These are phyloP conservation scores for Rhabdomys dilectus DNA, from an alignment of 2,113 vertebrate genomes.

Conservation along the genomic window DNA sequence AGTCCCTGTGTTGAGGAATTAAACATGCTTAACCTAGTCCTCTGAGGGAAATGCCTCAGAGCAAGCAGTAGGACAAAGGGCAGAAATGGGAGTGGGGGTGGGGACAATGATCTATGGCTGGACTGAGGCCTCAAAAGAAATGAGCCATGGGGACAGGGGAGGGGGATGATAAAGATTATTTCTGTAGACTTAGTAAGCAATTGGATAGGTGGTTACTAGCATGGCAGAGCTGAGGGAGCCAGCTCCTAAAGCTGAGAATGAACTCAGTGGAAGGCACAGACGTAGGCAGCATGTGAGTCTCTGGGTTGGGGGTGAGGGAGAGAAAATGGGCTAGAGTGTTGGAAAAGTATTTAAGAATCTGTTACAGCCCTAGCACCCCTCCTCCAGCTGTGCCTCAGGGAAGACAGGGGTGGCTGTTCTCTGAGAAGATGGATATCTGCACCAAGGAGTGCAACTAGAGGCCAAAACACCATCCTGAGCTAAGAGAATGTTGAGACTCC, in stretches of 20 bases:
- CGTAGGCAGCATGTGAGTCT: background rate
- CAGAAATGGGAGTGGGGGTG: background rate
- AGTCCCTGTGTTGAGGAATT: background rate
- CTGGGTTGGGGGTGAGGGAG: background rate
- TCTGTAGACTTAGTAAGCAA: background rate
- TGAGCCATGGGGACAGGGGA: background rate
- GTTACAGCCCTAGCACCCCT: background rate
- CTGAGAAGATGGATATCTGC: background rate
- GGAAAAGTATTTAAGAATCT: constrained; percentile 43
- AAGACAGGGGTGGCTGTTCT: background rate
- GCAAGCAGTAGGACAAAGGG: background rate
- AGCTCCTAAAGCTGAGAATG: background rate
- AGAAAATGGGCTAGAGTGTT: background rate
- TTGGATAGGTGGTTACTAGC: background rate
- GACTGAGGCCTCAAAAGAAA: background rate
- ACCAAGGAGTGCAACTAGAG: background rate
- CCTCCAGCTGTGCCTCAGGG: background rate
- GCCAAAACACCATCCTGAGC: background rate
- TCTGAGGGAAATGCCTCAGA: background rate
- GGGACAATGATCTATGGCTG: background rate
- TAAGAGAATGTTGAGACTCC: background rate
- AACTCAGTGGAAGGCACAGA: background rate
- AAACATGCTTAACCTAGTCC: background rate
- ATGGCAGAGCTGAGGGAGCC: background rate
- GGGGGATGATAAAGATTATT: background rate